A percentile compares a stretch with the other conserved stretches of the same genome.
phyloP scores from a whole-genome alignment of 2,797 vertebrate species.

The Poecilia velifera region DNA sequence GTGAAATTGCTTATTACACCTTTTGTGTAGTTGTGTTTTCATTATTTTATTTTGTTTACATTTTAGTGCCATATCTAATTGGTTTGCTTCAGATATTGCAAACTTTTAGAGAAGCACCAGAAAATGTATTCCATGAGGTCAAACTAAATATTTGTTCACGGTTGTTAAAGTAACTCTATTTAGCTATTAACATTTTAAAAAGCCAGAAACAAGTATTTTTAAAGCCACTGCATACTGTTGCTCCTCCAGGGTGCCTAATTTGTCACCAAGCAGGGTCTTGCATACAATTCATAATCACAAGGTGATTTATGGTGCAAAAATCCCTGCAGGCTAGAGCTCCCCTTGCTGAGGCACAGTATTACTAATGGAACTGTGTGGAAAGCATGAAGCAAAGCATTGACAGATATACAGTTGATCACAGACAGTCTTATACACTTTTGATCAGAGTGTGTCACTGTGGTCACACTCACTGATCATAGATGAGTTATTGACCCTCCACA shows the following conservation, averaged over 20 bases:
- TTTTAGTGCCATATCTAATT: background rate
- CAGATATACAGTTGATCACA: constrained; percentile 69
- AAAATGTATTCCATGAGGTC: background rate
- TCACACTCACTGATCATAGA: constrained; percentile 77
- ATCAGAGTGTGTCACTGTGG: constrained; percentile 69
- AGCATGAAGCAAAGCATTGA: constrained; percentile 55
- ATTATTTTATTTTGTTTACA: background rate
- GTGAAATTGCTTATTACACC: background rate
- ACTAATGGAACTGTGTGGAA: constrained; percentile 52
- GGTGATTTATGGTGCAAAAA: constrained; percentile 70
- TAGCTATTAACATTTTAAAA: background rate
- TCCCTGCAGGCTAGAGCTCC: constrained; percentile 44
- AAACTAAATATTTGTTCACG: background rate
- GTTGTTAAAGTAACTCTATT: background rate
- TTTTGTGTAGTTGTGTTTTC: background rate
- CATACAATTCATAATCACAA: constrained; percentile 74
- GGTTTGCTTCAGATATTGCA: background rate
- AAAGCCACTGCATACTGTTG: constrained; percentile 43
- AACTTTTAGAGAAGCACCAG: background rate
- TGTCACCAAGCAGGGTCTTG: constrained; percentile 68
- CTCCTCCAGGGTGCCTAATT: constrained; percentile 70
- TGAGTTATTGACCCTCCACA: constrained; percentile 79
- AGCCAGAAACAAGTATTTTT: constrained; percentile 41
- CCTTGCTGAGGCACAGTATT: constrained; percentile 15
- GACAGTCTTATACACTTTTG: constrained; percentile 67